Conservation (phyloP, 2,113 vertebrate genomes). For the Heterotis niloticus region DNA sequence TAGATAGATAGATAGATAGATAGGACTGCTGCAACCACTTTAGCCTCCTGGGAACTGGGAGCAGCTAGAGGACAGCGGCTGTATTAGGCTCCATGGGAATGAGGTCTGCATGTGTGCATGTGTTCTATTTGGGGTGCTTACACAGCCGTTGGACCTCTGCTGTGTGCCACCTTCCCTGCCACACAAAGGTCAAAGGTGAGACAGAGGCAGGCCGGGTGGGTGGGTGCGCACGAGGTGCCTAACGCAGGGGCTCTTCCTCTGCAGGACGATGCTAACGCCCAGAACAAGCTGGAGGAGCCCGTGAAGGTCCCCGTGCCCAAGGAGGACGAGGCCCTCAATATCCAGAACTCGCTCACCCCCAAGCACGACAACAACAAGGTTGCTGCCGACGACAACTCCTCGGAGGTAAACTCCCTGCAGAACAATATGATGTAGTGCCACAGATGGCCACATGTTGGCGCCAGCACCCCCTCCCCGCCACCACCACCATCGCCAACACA, state of each 20-base stretch:
- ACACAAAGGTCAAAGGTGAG: too few relatives aligned
- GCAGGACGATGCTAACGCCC: constrained; percentile 78
- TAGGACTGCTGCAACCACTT: not conserved
- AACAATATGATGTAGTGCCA: constrained; percentile 86
- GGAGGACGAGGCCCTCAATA: constrained; percentile 89
- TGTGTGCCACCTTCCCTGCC: not conserved
- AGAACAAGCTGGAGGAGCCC: constrained; percentile 91
- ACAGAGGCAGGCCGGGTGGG: not conserved
- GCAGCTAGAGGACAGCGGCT: constrained; percentile 36
- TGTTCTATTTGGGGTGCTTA: constrained; percentile 42
- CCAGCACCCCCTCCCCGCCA: not conserved
- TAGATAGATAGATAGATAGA: too few relatives aligned
- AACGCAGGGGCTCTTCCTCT: constrained; percentile 21
- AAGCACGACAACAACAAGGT: constrained; percentile 85
- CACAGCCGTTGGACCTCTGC: constrained; percentile 30
- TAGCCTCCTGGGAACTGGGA: constrained; percentile 17
- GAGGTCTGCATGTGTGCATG: constrained; percentile 69
- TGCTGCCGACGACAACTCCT: constrained; percentile 73
- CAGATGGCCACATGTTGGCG: constrained; percentile 19
- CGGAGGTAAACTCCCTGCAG: constrained; percentile 88
- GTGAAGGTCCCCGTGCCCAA: constrained; percentile 87
- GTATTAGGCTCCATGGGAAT: constrained; percentile 47
- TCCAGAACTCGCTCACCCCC: constrained; percentile 89
- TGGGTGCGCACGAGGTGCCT: not conserved
- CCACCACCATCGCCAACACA: constrained; percentile 19